Base-by-base conservation (phyloP, 2,888 invertebrate species). In the Rutpela maculata region DNA sequence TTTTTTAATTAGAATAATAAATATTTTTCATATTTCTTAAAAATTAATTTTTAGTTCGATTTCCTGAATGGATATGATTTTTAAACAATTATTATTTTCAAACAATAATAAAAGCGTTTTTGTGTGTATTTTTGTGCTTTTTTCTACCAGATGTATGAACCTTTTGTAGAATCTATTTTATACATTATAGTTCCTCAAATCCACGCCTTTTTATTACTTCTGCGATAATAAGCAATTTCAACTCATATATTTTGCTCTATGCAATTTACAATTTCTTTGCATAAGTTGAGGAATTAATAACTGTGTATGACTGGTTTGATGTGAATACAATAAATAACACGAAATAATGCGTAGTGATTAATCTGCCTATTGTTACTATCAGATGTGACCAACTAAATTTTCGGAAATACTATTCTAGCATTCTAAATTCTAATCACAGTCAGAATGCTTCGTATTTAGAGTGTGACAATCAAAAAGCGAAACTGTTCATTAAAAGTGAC, bases 391-490 rank as follows among this genome's bases (percentile, higher is more conserved):
- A 50, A 15, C 50, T 6, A 50, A 12, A n/a, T 50, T 50, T 50
- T 50, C n/a, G 50, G n/a, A 50, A 50, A 50, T 50, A 50, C 50
- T 50, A 17, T 0, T n/a, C 50, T 59, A 19, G 11, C 22, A 22
- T 18, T 57, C 11, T 9, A 17, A 18, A 10, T 11, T 57, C 10
- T 57, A 57, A 59, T 59, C 59, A 22, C 1, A 59, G 22, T 50
- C 3, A 11, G 19, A 59, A 22, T 59, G 19, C 50, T 67, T 55
- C 11, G 67, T 55, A 67, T 67, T 55, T 55, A 67, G 67, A 67
- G 67, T 67, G 55, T 67, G 55, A 67, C 67, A 15, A 55, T 59
- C n/a, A 67, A 67, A 31, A 66, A 66, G 19, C 67, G 67, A 67
- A 67, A 55, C 67, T n/a, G 55, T 18, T 67, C 9, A 55, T 67